A percentile compares a stretch with the other conserved stretches of the same genome.
phyloP scores from a whole-genome alignment of 2,888 invertebrate species.

The Hypomecis punctinalis region DNA sequence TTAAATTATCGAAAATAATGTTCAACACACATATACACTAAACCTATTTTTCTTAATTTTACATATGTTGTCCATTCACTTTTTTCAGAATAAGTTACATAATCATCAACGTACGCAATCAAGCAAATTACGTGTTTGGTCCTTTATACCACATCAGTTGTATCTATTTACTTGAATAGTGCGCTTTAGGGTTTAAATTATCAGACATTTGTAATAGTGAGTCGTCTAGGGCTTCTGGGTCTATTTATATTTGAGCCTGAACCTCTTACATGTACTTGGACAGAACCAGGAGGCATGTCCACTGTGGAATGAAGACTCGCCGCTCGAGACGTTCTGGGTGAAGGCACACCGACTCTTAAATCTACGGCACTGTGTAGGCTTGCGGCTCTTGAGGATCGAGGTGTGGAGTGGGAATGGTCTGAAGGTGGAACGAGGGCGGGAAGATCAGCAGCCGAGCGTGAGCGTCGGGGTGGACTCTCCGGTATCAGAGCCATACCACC shows the following conservation, averaged over 20 bases:
- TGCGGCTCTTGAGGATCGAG: slow-evolving; percentile 76
- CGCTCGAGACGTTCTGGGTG: slow-evolving; percentile 73
- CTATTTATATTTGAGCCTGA: slow-evolving; percentile 69
- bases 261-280: slow-evolving; percentile 76
- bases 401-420: slow-evolving; percentile 69
- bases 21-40: slow-evolving; percentile 11
- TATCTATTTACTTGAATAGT: slow-evolving; percentile 5
- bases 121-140: slow-evolving; percentile 37
- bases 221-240: slow-evolving; percentile 72
- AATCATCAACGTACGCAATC: slow-evolving; percentile 7
- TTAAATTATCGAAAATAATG: slow-evolving; percentile 21
- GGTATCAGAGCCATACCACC: slow-evolving; percentile 88
- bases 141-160: slow-evolving; percentile 46
- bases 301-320: slow-evolving; percentile 75
- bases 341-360: slow-evolving; percentile 68
- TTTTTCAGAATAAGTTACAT: background rate
- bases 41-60: background rate
- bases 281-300: slow-evolving; percentile 70
- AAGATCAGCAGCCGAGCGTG: slow-evolving; percentile 93
- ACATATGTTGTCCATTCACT: slow-evolving; percentile 6
- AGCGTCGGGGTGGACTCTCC: slow-evolving; percentile 89
- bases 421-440: slow-evolving; percentile 88
- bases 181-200: background rate
- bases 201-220: slow-evolving; percentile 75
- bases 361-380: slow-evolving; percentile 79